Base-by-base conservation (phyloP, 2,113 vertebrate species). In the Heloderma charlesbogerti region DNA sequence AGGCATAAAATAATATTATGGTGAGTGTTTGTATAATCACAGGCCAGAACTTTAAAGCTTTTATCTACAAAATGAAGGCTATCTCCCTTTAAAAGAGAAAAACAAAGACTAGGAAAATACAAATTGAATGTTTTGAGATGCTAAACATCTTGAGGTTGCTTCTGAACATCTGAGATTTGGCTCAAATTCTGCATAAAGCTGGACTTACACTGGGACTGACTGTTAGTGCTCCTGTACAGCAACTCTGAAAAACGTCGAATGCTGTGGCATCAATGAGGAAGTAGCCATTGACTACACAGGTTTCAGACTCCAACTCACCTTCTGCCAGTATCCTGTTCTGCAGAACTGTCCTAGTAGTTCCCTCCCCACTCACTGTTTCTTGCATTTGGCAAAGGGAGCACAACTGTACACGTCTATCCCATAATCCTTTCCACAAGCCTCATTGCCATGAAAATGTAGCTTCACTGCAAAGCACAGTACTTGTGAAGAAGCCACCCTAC, bases 401-500 rank as follows among this genome's bases (percentile, higher is more conserved):
- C 37, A 1, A 80, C 57, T 25, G 88, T 3, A 89, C 43, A 60
- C 40, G 83, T n/a, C 54, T 75, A 22, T 69, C 22, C 88, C 57
- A 37, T 0, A 48, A 48, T 31, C 37, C 9, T 69, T 27, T 43
- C 60, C 80, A 89, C 84, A 88, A 43, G 84, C 25, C 75, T n/a
- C 7, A 86, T 92, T 90, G 37, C 4, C 74, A 57, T 2, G 63
- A 93, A 69, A 0, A 18, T 37, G n/a, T 16, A 63, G 78, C 83
- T 87, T 67, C 37, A 2, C 0, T 92, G 60, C 29, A 80, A 77
- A 86, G 67, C 0, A 13, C 77, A 91, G 40, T 63, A 87, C 86
- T 94, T 93, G 91, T 93, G 91, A 93, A 93, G 84, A 94, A 88
- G 84, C 86, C 9, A n/a, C 82, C 2, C 90, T 40, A 94, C 89